Conservation (phyloP, 2,888 invertebrate species). For the Pocota personata region DNA sequence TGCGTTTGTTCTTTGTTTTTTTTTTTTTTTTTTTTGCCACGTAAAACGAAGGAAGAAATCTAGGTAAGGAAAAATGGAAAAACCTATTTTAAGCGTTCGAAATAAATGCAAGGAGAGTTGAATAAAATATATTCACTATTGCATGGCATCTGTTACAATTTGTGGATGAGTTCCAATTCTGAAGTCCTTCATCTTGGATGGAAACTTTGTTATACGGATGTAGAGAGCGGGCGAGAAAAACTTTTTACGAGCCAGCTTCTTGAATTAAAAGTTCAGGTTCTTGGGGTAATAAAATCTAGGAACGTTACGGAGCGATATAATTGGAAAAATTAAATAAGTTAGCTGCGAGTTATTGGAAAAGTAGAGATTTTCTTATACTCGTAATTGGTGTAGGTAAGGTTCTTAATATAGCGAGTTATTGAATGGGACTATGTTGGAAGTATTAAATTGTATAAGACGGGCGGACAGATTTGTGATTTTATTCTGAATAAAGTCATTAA, state of each 20-base stretch:
- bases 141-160: conserved; percentile 71
- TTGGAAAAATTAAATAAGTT: conserved; percentile 68
- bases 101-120: conserved; percentile 55
- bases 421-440: not conserved
- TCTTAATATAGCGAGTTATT: not conserved
- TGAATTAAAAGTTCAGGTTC: conserved; percentile 64
- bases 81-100: conserved; percentile 62
- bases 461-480: too few relatives aligned
- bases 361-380: conserved; percentile 18
- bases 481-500: too few relatives aligned
- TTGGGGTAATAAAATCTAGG: conserved; percentile 55
- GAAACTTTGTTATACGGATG: not conserved
- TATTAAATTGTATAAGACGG: not conserved
- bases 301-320: conserved; percentile 33
- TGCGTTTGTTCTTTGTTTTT: not conserved
- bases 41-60: not conserved
- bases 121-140: conserved; percentile 65
- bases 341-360: conserved; percentile 53
- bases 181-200: conserved; percentile 30
- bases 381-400: not conserved
- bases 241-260: conserved; percentile 63
- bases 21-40: not conserved
- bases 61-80: conserved; percentile 39
- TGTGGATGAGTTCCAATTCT: conserved; percentile 65
- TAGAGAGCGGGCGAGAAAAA: conserved; percentile 5